Conservation (phyloP, 2,888 invertebrate species). For the Anorthoa munda region DNA sequence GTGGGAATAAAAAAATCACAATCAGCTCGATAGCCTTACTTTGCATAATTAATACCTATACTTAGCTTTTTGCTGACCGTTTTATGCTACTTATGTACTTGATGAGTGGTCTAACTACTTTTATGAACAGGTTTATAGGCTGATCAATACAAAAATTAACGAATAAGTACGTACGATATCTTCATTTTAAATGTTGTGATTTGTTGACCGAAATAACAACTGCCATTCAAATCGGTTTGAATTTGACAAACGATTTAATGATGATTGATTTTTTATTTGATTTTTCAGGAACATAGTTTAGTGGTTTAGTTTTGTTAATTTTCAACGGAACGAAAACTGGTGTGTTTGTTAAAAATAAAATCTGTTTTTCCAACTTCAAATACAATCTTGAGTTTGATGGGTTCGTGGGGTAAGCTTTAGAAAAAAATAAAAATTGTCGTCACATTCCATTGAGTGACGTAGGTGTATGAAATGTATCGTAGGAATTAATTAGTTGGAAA, state of each 20-base stretch:
- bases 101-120: not conserved
- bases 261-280: not conserved
- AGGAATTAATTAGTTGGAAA: constrained; percentile 2
- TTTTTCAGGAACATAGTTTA: not conserved
- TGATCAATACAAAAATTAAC: not conserved
- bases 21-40: constrained; percentile 34
- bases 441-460: not conserved
- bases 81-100: not conserved
- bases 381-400: not conserved
- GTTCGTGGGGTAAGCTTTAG: not conserved
- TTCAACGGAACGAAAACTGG: not conserved
- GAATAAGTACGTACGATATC: not conserved
- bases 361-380: not conserved
- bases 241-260: not conserved
- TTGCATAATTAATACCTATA: constrained; percentile 47
- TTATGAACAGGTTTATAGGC: not conserved
- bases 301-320: not conserved
- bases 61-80: constrained; percentile 27
- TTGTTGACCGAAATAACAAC: not conserved
- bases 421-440: not conserved
- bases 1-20: constrained; percentile 57
- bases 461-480: not conserved
- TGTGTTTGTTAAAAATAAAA: not conserved
- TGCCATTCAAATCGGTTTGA: not conserved
- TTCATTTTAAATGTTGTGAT: not conserved